Evolutionary conservation across 2,113 vertebrate species (phyloP).

Genomic region (Herpailurus yagouaroundi): DNA sequence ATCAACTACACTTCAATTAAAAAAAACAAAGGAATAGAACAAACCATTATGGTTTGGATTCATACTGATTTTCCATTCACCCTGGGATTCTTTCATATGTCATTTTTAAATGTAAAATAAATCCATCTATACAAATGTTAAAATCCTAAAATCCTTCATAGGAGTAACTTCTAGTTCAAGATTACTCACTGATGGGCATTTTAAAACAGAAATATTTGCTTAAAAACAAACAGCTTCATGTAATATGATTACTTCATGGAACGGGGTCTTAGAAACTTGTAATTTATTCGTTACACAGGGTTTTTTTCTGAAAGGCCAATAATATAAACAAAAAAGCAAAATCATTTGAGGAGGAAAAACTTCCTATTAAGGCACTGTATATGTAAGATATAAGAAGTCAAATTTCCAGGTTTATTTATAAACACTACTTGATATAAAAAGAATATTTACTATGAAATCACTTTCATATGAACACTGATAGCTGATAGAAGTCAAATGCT

Average conservation of each 20-base stretch:
- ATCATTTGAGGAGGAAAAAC: not conserved
- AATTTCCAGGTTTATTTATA: not conserved
- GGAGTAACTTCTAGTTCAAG: not conserved
- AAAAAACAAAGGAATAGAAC: not conserved
- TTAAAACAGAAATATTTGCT: constrained; percentile 47
- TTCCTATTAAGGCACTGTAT: not conserved
- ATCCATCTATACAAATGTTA: not conserved
- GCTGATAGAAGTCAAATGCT: not conserved
- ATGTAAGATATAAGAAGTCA: not conserved
- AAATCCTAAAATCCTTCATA: constrained; percentile 47
- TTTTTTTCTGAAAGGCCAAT: constrained; percentile 1
- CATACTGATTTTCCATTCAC: not conserved
- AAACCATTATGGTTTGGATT: not conserved
- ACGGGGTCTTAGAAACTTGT: not conserved
- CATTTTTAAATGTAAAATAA: constrained; percentile 45
- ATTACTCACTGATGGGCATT: not conserved
- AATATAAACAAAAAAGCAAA: constrained; percentile 12
- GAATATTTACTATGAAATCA: not conserved
- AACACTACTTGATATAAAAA: not conserved
- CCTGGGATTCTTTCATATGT: not conserved
- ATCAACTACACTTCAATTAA: not conserved
- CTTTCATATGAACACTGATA: not conserved
- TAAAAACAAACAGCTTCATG: constrained; percentile 22
- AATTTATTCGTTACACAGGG: not conserved
- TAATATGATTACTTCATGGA: not conserved